phyloP scores from a whole-genome alignment of 1,140 invertebrate genomes.

The Ips nitidus region DNA sequence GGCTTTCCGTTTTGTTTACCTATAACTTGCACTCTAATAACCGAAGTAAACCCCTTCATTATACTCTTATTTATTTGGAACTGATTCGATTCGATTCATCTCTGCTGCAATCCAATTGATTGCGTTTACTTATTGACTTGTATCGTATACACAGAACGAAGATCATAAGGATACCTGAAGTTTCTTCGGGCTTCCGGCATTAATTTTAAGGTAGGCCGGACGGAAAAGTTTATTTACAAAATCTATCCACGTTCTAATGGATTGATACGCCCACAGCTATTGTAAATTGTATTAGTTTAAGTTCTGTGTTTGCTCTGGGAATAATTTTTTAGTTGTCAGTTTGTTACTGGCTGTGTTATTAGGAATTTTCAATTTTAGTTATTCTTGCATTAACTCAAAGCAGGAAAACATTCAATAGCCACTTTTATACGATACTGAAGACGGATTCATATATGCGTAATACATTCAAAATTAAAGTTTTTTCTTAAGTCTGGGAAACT shows the following conservation, averaged over 20 bases:
- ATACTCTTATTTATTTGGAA: constrained; percentile 2
- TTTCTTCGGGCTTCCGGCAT: constrained; percentile 2
- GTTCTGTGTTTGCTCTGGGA: too few species aligned
- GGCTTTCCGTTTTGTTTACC: too few species aligned
- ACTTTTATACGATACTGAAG: too few species aligned
- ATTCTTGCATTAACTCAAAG: too few species aligned
- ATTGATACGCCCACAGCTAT: not conserved
- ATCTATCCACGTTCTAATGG: constrained; percentile 9
- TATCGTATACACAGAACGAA: not conserved
- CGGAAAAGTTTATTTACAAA: constrained; percentile 8
- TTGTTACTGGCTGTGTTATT: too few species aligned
- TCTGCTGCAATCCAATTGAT: not conserved
- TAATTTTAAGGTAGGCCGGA: constrained; percentile 10
- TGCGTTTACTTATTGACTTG: constrained; percentile 5
- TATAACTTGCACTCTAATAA: too few species aligned
- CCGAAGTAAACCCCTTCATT: not conserved
- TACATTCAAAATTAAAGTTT: too few species aligned
- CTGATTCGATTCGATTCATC: not conserved
- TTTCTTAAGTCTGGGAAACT: too few species aligned
- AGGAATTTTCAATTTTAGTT: too few species aligned
- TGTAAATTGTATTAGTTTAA: not conserved
- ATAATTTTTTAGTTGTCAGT: too few species aligned
- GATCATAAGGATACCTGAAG: constrained; percentile 1
- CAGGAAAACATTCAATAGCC: too few species aligned
- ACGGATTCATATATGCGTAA: too few species aligned